A percentile compares a stretch with the other conserved stretches of the same genome.
phyloP scores from a whole-genome alignment of 1,140 invertebrate species.

The Hyposmocoma kahamanoa region DNA sequence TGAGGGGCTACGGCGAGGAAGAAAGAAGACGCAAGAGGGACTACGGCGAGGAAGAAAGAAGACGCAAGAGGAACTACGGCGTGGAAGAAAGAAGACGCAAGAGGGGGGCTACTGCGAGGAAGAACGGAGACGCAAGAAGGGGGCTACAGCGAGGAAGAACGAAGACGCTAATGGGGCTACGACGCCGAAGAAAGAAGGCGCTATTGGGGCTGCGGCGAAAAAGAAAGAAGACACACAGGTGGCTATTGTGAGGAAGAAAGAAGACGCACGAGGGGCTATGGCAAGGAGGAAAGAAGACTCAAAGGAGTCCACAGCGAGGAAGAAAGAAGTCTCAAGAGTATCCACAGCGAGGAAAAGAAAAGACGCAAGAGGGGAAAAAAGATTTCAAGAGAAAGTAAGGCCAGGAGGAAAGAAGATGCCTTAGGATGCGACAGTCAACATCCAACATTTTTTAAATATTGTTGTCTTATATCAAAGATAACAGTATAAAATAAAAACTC shows the following conservation, averaged over 20 bases:
- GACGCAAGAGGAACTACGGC: background rate
- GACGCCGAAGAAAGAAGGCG: background rate
- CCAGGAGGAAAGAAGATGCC: too few relatives aligned
- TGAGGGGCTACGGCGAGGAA: too few relatives aligned
- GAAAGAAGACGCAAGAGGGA: background rate
- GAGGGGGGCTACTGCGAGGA: background rate
- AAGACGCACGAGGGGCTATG: too few relatives aligned
- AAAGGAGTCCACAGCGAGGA: background rate
- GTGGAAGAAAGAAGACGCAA: background rate
- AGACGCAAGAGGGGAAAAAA: background rate
- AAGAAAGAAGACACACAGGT: background rate
- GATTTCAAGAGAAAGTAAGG: too few relatives aligned
- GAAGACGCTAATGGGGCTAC: background rate
- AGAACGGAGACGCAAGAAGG: background rate
- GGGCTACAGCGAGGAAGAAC: background rate
- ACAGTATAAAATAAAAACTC: too few relatives aligned
- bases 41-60: background rate
- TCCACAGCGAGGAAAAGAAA: background rate
- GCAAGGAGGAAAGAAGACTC: conserved; percentile 6
- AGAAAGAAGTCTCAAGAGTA: background rate
- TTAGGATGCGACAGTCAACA: too few relatives aligned
- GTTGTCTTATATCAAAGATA: too few relatives aligned
- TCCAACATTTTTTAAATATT: too few relatives aligned
- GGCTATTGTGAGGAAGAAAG: background rate
- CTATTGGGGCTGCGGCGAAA: too few relatives aligned